phyloP scores from a whole-genome alignment of 2,888 invertebrate species.

The Drosophila vallismaia region DNA sequence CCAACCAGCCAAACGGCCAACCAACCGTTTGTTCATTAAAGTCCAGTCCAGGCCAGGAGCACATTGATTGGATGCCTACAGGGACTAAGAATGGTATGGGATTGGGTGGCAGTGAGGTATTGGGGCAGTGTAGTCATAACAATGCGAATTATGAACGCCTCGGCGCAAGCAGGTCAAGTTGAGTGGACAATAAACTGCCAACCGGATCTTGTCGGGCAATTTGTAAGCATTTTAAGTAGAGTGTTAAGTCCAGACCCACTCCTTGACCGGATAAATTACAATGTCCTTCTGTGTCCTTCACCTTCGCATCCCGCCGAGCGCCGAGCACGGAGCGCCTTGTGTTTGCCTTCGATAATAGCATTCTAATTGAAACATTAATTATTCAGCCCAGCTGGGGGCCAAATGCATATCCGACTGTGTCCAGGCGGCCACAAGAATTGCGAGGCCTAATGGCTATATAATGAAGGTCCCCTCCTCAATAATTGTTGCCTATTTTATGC shows the following conservation, averaged over 20 bases:
- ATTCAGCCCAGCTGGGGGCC: slow-evolving; percentile 49
- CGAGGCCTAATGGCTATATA: slow-evolving; percentile 40
- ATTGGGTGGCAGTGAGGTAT: neutral
- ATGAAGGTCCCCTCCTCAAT: slow-evolving; percentile 33
- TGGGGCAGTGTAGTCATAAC: slow-evolving; percentile 35
- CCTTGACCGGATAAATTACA: slow-evolving; percentile 18
- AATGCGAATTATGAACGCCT: slow-evolving; percentile 65
- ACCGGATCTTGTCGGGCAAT: slow-evolving; percentile 58
- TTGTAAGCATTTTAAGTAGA: slow-evolving; percentile 61
- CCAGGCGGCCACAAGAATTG: slow-evolving; percentile 4
- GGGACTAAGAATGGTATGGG: neutral
- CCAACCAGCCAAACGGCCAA: slow-evolving; percentile 27
- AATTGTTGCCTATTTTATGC: slow-evolving; percentile 24
- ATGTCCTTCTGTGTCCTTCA: slow-evolving; percentile 55
- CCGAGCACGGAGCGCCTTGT: slow-evolving; percentile 22
- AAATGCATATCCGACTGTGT: slow-evolving; percentile 36
- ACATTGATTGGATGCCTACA: slow-evolving; percentile 50
- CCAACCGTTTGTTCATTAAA: slow-evolving; percentile 41
- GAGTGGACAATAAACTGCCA: slow-evolving; percentile 67
- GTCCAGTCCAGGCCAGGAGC: slow-evolving; percentile 42
- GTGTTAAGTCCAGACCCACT: slow-evolving; percentile 51
- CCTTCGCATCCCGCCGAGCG: slow-evolving; percentile 36
- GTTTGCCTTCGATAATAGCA: slow-evolving; percentile 64
- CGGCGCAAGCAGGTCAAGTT: slow-evolving; percentile 65
- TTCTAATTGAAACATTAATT: slow-evolving; percentile 77